These are phyloP conservation scores for Cryptus viduatorius DNA, from an alignment of 2,888 invertebrate genomes.

Conservation along the genomic window DNA sequence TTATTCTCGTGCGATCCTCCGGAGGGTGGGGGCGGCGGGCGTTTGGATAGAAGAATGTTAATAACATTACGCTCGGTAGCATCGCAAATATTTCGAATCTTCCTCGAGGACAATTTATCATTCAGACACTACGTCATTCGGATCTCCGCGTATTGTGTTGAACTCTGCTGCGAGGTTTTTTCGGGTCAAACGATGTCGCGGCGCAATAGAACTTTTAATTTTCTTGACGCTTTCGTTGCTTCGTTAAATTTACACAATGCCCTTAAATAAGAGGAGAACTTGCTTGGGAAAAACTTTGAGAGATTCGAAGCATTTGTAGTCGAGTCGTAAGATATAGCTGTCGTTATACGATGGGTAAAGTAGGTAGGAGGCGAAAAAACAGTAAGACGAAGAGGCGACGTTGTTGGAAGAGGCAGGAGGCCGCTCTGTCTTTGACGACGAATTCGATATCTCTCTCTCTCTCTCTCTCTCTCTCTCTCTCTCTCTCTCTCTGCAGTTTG, in stretches of 20 bases:
- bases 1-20: neutral
- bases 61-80: slow-evolving; percentile 22
- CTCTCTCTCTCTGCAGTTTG: slow-evolving; percentile 48
- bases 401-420: slow-evolving; percentile 59
- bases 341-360: neutral
- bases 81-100: neutral
- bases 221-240: no score
- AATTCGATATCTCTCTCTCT: slow-evolving; percentile 56
- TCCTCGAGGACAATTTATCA: slow-evolving; percentile 15
- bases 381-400: slow-evolving; percentile 31
- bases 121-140: neutral
- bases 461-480: neutral
- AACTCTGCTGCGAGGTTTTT: neutral
- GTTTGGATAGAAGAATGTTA: slow-evolving; percentile 26
- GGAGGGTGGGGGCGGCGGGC: neutral
- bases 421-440: slow-evolving; percentile 56
- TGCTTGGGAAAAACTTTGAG: neutral
- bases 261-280: no score
- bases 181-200: neutral
- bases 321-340: neutral
- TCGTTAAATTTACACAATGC: no score
- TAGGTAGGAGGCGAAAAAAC: slow-evolving; percentile 3
- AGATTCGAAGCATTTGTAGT: neutral
- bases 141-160: neutral
- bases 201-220: neutral